Percentiles rank a stretch among this genome's conserved stretches.
These are phyloP conservation scores for Acipenser ruthenus DNA, from an alignment of 2,797 vertebrate species.

Conservation along the genomic window DNA sequence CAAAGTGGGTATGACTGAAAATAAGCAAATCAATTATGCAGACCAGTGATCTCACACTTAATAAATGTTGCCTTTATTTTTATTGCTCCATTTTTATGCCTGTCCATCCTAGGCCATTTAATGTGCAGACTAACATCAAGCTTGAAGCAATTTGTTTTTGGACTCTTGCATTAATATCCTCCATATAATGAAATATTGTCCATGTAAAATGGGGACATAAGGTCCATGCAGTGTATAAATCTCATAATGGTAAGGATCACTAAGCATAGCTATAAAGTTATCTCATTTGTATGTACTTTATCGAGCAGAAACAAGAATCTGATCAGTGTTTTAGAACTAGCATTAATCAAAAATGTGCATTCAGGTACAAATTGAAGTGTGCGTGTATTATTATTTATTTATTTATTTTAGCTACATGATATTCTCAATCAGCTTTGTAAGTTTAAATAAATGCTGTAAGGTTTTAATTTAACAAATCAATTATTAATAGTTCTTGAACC, in stretches of 20 bases:
- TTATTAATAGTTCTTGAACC: too few relatives aligned
- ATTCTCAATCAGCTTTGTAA: too few relatives aligned
- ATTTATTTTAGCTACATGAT: too few relatives aligned
- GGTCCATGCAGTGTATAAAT: constrained; percentile 29
- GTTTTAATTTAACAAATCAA: too few relatives aligned
- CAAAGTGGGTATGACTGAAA: constrained; percentile 31
- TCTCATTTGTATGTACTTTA: constrained; percentile 38
- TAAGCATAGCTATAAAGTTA: constrained; percentile 27
- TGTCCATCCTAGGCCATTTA: constrained; percentile 53
- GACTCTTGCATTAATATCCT: constrained; percentile 44
- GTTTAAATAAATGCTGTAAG: too few relatives aligned
- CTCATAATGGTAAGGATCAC: constrained; percentile 33
- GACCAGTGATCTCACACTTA: constrained; percentile 35
- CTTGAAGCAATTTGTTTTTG: constrained; percentile 46
- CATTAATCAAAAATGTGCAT: constrained; percentile 26
- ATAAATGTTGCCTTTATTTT: constrained; percentile 50
- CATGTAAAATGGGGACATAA: constrained; percentile 29
- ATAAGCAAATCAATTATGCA: constrained; percentile 47
- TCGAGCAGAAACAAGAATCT: constrained; percentile 34
- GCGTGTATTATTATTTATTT: too few relatives aligned
- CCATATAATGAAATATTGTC: constrained; percentile 40
- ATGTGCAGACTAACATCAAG: constrained; percentile 43
- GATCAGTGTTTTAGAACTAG: constrained; percentile 21
- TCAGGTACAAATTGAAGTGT: constrained; percentile 1
- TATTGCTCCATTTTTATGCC: constrained; percentile 60